These are phyloP conservation scores for Saccopteryx bilineata DNA, from an alignment of 2,113 vertebrate genomes.

Conservation along the genomic window DNA sequence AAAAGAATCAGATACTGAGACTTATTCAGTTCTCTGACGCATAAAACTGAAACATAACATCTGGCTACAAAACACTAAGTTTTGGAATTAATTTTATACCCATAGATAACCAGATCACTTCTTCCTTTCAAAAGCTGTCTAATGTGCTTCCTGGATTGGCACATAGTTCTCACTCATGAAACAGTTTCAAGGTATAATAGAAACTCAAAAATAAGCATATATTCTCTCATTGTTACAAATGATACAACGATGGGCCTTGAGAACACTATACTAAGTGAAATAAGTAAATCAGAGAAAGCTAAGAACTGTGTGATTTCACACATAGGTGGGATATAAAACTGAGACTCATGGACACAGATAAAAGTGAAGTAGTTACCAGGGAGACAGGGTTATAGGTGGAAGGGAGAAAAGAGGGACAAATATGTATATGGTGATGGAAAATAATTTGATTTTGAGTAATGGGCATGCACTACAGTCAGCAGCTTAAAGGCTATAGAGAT, in stretches of 20 bases:
- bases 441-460: too few relatives aligned
- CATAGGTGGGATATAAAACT: too few relatives aligned
- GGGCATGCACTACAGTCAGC: too few relatives aligned
- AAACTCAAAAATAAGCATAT: neutral
- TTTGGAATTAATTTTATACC: neutral
- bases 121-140: neutral
- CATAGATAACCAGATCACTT: neutral
- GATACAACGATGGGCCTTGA: neutral
- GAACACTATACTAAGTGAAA: too few relatives aligned
- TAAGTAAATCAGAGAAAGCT: too few relatives aligned
- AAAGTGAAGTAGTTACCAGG: too few relatives aligned
- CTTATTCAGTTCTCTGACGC: neutral
- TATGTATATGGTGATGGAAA: too few relatives aligned
- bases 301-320: too few relatives aligned
- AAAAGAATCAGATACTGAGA: neutral
- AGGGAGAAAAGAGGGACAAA: too few relatives aligned
- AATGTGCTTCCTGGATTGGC: neutral
- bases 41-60: neutral
- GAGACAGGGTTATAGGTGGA: too few relatives aligned
- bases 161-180: neutral
- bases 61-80: neutral
- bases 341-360: too few relatives aligned
- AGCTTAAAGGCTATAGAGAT: too few relatives aligned
- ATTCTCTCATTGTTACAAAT: neutral
- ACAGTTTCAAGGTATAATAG: neutral